Conservation (phyloP, 2,113 vertebrate species). For the Strigops habroptila region DNA sequence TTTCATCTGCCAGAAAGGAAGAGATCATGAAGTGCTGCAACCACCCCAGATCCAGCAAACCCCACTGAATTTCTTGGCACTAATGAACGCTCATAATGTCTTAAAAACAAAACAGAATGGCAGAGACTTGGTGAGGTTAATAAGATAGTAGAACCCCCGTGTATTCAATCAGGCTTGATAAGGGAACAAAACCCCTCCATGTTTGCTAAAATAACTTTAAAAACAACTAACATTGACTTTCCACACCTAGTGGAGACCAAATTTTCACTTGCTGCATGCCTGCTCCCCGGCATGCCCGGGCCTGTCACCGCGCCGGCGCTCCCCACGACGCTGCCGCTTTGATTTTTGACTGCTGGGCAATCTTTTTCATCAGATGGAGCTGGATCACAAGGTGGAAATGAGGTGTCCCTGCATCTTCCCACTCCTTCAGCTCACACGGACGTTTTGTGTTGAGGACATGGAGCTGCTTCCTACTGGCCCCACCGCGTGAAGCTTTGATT, state of each 20-base stretch:
- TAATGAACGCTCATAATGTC: conserved; percentile 42
- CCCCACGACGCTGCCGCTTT: conserved; percentile 69
- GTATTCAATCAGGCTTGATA: neutral
- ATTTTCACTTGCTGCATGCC: conserved; percentile 75
- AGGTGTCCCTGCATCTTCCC: conserved; percentile 79
- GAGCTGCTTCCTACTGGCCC: conserved; percentile 48
- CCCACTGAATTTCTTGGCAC: neutral
- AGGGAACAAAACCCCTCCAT: conserved; percentile 43
- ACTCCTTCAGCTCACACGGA: conserved; percentile 64
- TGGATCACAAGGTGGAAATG: conserved; percentile 83
- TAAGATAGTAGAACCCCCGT: conserved; percentile 17
- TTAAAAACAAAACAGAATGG: neutral
- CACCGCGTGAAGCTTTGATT: conserved; percentile 42
- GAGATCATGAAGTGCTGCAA: neutral
- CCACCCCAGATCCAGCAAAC: neutral
- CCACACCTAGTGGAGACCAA: conserved; percentile 74
- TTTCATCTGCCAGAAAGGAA: neutral
- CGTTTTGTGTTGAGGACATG: conserved; percentile 54
- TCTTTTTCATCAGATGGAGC: conserved; percentile 82
- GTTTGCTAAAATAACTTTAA: conserved; percentile 69
- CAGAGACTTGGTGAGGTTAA: conserved; percentile 40
- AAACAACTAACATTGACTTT: conserved; percentile 70
- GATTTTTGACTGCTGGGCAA: conserved; percentile 81
- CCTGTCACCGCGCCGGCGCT: conserved; percentile 67
- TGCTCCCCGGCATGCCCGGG: conserved; percentile 69